These are phyloP conservation scores for Sterna hirundo DNA, from an alignment of 2,113 vertebrate genomes.

Conservation along the genomic window DNA sequence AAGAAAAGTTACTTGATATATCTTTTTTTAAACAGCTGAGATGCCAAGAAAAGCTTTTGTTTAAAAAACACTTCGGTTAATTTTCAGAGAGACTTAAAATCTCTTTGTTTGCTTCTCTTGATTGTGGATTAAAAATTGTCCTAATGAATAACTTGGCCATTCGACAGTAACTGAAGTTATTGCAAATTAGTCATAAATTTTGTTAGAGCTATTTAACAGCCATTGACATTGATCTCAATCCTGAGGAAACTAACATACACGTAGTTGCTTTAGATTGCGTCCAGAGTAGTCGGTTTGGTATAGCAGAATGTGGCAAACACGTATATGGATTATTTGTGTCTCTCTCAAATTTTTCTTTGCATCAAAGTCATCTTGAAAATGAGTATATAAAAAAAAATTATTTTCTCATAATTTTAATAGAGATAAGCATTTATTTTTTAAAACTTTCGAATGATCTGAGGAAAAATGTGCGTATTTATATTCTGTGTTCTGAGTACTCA, in stretches of 20 bases:
- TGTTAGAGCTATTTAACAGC: neutral
- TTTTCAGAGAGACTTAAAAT: neutral
- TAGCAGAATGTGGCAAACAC: neutral
- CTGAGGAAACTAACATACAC: neutral
- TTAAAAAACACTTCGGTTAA: neutral
- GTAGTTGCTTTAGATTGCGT: neutral
- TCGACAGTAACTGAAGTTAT: neutral
- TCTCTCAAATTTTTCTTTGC: neutral
- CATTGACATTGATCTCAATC: neutral
- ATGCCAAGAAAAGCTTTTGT: neutral
- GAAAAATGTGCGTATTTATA: neutral
- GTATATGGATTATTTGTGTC: neutral
- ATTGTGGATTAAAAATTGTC: neutral
- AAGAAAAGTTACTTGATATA: neutral
- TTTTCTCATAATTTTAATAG: neutral
- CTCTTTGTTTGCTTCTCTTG: neutral
- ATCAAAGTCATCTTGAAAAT: neutral
- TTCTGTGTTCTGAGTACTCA: neutral
- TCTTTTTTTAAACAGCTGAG: neutral
- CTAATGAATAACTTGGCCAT: neutral
- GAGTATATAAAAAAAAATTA: neutral
- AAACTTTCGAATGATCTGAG: neutral
- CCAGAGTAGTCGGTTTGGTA: neutral
- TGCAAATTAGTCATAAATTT: neutral
- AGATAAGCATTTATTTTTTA: neutral